A percentile compares a stretch with the other conserved stretches of the same genome.
These are phyloP conservation scores for Heliconius congener DNA, from an alignment of 1,140 invertebrate genomes.

Conservation along the genomic window DNA sequence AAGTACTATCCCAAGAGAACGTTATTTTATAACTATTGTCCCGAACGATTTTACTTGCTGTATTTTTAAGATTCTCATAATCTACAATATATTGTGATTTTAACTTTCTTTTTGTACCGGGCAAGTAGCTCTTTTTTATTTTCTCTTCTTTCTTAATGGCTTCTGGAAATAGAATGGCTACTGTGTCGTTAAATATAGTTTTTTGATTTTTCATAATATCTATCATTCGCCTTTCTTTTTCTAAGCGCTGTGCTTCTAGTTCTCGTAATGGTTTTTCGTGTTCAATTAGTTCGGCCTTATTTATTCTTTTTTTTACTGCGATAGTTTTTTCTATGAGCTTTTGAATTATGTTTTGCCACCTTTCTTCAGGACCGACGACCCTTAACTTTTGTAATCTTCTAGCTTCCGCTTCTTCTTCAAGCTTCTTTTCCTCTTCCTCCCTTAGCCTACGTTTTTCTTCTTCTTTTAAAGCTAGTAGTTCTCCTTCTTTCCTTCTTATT, in stretches of 20 bases:
- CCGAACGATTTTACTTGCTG: constrained; percentile 52
- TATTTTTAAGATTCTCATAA: constrained; percentile 57
- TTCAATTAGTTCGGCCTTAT: constrained; percentile 71
- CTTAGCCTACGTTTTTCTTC: constrained; percentile 64
- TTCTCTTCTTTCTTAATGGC: constrained; percentile 67
- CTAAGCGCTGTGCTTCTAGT: constrained; percentile 69
- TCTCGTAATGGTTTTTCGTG: constrained; percentile 77
- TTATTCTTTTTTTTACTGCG: constrained; percentile 77
- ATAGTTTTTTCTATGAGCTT: constrained; percentile 76
- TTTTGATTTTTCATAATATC: constrained; percentile 79
- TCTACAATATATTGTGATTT: constrained; percentile 57
- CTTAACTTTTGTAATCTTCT: constrained; percentile 55
- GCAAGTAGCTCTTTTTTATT: constrained; percentile 57
- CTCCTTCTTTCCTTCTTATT: constrained; percentile 70
- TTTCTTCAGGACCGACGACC: constrained; percentile 71
- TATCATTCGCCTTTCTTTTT: constrained; percentile 74
- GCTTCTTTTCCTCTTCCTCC: constrained; percentile 68
- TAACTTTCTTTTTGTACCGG: constrained; percentile 13
- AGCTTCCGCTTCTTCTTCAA: constrained; percentile 71
- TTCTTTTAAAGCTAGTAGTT: constrained; percentile 65
- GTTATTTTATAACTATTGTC: constrained; percentile 62
- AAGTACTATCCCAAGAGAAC: constrained; percentile 73
- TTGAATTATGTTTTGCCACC: constrained; percentile 75
- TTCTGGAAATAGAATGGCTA: constrained; percentile 78
- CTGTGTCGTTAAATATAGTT: constrained; percentile 77